Base-by-base conservation (phyloP, 1,140 invertebrate species). In the Drosophila aff. region DNA sequence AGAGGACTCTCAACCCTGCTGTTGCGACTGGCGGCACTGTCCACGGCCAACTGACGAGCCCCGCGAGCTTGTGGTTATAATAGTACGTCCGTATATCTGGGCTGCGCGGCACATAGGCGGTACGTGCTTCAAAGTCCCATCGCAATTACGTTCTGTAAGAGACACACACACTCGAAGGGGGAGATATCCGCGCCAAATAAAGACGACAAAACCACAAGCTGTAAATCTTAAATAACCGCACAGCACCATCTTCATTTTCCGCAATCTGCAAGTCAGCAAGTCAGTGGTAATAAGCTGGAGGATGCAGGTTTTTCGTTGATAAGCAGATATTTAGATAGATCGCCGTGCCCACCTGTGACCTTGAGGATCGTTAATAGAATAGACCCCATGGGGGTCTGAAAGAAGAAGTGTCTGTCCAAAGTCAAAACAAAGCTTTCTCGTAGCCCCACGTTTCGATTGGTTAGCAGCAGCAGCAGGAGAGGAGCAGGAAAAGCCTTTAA, bases 71-170 rank as follows among this genome's bases (percentile, higher is more conserved):
- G 43, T 18, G 44, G 43, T 9, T 40, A 23, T 73, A 71, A 49
- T 73, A 74, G 68, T 52, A 52, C 28, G 67, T 60, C 53, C 69
- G 66, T 31, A 40, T 72, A 33, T 50, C 69, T 59, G 16, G 16
- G 9, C 21, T 18, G 26, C 18, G 23, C 49, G 31, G 31, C 31
- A 33, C 31, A 33, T 33, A 33, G 31, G 13, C 36, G 36, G 44
- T 73, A 74, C 71, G 71, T 74, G 71, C 66, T 73, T 21, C 69
- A 74, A 80, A 69, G 76, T 57, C 57, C 76, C 62, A 80, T 80
- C 66, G 58, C 81, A 79, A 61, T 36, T 64, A 33, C 23, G 68
- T 61, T 82, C 64, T 76, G 81, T 84, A 71, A 49, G 46, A 49
- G 46, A 13, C 5, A 16, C 46, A 9, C 46, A 23, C 21, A 23